Base-by-base conservation (phyloP, 2,113 vertebrate species). In the Hippocampus comes region DNA sequence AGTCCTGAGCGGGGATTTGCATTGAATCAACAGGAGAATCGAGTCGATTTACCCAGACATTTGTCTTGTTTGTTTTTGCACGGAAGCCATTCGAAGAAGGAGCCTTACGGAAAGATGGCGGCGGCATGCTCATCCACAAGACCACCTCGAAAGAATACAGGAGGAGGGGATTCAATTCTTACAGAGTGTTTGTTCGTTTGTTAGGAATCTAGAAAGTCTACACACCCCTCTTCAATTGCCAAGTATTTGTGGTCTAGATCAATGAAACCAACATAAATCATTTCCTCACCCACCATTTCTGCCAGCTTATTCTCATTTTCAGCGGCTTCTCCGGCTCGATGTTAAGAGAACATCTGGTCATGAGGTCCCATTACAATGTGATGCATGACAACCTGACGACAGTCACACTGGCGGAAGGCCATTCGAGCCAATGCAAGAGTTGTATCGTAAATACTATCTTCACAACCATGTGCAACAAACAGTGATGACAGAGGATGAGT, bases 71-170 rank as follows among this genome's bases (percentile, higher is more conserved):
- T 49, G 48, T 18, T 49, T 34, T 59, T 30, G 25, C 14, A 14
- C 30, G 14, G 17, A 34, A 61, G 17, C 38, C 2, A 10, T 60
- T 15, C 1, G 2, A 61, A 38, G 34, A 15, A 18, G 18, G 6
- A 60, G n/a, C 60, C 93, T 93, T 89, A 94, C 94, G 92, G 84
- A 79, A 91, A 93, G 71, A 94, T 71, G 21, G 91, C 91, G 57
- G 91, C 90, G 6, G 91, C 90, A 4, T 94, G 60, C 65, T 93
- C 92, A 75, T 94, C 94, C 60, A 94, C 71, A 55, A 93, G 72
- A 67, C 94, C 93, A 53, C 94, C 94, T 94, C 74, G 8, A 80
- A 49, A n/a, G 55, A 73, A 67, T 0, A 34, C 3, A 23, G 20
- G 57, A 1, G 34, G 34, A 38, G 34, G 34, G 34, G 5, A 38